Evolutionary conservation across 2,113 vertebrate genomes (phyloP).

Genomic region (Tiliqua scincoides): DNA sequence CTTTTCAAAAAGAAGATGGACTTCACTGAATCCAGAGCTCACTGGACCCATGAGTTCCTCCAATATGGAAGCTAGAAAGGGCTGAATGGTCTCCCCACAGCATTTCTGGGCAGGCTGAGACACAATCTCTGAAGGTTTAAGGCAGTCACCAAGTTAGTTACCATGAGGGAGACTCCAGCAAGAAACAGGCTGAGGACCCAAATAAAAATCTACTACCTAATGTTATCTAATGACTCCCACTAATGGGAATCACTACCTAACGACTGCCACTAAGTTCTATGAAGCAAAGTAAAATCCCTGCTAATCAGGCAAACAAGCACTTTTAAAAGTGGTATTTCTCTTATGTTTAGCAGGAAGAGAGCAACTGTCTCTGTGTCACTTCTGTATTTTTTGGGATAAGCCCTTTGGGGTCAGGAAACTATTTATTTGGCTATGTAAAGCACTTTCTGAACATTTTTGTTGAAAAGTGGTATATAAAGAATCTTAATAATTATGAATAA

Average conservation of each 20-base stretch:
- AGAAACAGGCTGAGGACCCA: neutral
- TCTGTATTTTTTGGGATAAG: too few species aligned
- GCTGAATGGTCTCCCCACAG: slow-evolving; percentile 83
- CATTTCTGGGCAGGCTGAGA: slow-evolving; percentile 79
- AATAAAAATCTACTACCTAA: neutral
- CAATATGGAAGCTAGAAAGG: slow-evolving; percentile 84
- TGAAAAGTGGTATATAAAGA: too few species aligned
- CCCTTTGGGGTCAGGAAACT: too few species aligned
- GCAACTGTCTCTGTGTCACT: too few species aligned
- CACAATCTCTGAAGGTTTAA: slow-evolving; percentile 74
- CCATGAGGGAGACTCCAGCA: neutral
- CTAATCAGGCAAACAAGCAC: too few species aligned
- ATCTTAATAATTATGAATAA: too few species aligned
- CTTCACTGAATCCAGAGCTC: slow-evolving; percentile 87
- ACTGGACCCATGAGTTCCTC: slow-evolving; percentile 93
- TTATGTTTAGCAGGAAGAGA: too few species aligned
- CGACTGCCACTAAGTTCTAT: too few species aligned
- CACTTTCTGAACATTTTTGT: too few species aligned
- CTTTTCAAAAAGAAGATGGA: slow-evolving; percentile 80
- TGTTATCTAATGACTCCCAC: neutral
- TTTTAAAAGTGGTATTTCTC: too few species aligned
- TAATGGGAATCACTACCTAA: too few species aligned
- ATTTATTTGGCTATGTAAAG: too few species aligned
- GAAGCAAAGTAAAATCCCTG: neutral
- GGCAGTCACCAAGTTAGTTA: slow-evolving; percentile 3